Conservation (phyloP, 2,113 vertebrate genomes). For the Lanius collurio region DNA sequence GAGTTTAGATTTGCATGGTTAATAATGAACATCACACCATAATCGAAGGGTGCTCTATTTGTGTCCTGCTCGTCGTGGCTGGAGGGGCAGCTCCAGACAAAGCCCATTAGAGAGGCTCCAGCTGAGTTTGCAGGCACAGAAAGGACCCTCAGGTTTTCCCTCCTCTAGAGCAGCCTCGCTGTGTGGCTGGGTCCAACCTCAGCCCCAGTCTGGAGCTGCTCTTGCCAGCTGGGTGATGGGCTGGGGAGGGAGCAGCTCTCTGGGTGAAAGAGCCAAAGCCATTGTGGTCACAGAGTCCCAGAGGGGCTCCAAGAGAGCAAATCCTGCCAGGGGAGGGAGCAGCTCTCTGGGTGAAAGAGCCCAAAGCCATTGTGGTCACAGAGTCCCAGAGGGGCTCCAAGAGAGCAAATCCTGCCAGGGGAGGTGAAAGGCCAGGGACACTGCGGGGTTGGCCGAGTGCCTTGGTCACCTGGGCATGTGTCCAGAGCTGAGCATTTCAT, state of each 20-base stretch:
- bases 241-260: background rate
- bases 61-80: background rate
- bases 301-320: background rate
- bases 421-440: background rate
- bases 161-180: too few species aligned
- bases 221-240: background rate
- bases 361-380: too few species aligned
- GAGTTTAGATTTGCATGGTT: conserved; percentile 68
- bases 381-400: too few species aligned
- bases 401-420: too few species aligned
- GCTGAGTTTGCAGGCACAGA: background rate
- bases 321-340: background rate
- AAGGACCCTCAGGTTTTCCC: background rate
- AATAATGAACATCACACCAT: conserved; percentile 42
- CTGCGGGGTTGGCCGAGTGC: background rate
- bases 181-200: background rate
- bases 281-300: background rate
- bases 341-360: too few species aligned
- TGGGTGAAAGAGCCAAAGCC: background rate
- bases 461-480: background rate
- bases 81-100: background rate
- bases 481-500: background rate
- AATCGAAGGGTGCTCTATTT: conserved; percentile 61
- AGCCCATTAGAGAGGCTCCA: background rate
- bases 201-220: background rate